These are phyloP conservation scores for Pseudochirops cupreus DNA, from an alignment of 2,797 vertebrate species.

Conservation along the genomic window DNA sequence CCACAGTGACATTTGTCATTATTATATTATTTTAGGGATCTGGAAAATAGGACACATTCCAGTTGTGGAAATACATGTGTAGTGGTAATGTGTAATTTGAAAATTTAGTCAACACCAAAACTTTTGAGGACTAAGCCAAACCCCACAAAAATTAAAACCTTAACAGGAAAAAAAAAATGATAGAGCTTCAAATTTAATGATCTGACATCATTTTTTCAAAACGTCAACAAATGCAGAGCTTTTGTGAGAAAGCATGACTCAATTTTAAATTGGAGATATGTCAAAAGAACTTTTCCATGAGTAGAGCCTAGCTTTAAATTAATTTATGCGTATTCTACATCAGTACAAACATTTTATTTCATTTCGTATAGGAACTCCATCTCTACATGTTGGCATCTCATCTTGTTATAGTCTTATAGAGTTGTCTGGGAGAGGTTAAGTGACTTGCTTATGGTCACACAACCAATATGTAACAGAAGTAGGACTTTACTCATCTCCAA, in stretches of 20 bases:
- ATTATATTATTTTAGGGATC: not conserved
- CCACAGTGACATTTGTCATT: not conserved
- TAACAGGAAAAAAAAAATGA: not conserved
- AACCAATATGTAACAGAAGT: not conserved
- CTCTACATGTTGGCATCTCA: not conserved
- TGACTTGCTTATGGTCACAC: not conserved
- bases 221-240: not conserved
- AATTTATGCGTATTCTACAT: not conserved
- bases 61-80: not conserved
- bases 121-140: not conserved
- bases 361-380: not conserved
- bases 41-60: not conserved
- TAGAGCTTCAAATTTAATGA: not conserved
- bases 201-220: not conserved
- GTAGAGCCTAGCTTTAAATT: not conserved
- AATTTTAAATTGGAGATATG: not conserved
- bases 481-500: not conserved
- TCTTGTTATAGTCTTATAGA: not conserved
- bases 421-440: not conserved
- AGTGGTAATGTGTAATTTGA: not conserved
- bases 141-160: not conserved
- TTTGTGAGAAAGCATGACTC: not conserved
- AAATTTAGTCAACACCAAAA: not conserved
- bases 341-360: not conserved
- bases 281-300: not conserved